phyloP scores from a whole-genome alignment of 92 coral and sea anemone genomes.

The Heteractis magnifica region DNA sequence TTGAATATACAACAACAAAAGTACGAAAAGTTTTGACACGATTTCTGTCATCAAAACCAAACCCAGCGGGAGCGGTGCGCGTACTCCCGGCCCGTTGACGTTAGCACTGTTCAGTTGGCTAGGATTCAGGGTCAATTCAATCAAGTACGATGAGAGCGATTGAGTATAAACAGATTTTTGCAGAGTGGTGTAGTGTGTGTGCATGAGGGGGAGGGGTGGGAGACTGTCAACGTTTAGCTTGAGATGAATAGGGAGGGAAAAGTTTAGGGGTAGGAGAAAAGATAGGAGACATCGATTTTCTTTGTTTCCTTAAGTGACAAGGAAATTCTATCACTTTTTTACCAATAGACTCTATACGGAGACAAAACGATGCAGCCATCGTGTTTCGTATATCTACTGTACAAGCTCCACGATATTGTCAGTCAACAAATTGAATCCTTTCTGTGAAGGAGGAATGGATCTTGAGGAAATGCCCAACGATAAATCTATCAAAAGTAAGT shows the following conservation, averaged over 20 bases:
- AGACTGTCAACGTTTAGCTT: no score
- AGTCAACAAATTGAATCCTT: conserved; percentile 32
- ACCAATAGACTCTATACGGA: conserved; percentile 25
- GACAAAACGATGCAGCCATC: conserved; percentile 31
- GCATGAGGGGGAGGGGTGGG: no score
- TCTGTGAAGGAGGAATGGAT: conserved; percentile 37
- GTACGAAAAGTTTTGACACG: no score
- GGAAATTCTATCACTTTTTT: not conserved
- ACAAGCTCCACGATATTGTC: conserved; percentile 13
- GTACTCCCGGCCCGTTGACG: no score
- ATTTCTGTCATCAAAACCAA: no score
- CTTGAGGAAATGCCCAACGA: not conserved
- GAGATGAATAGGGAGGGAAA: no score
- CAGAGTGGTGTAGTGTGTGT: no score
- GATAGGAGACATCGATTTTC: not conserved
- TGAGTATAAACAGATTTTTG: no score
- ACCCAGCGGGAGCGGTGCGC: no score
- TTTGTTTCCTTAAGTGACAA: not conserved
- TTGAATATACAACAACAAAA: not conserved
- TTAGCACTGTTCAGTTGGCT: no score
- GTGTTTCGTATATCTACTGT: conserved; percentile 33
- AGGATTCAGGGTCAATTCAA: no score
- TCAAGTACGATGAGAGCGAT: no score
- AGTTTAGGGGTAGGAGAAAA: not conserved
- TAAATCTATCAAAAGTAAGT: not conserved